Evolutionary conservation across 2,888 invertebrate genomes (phyloP), one percentile per base, ranked within the genome.

Genomic region (Xanthorhoe spadicearia): DNA sequence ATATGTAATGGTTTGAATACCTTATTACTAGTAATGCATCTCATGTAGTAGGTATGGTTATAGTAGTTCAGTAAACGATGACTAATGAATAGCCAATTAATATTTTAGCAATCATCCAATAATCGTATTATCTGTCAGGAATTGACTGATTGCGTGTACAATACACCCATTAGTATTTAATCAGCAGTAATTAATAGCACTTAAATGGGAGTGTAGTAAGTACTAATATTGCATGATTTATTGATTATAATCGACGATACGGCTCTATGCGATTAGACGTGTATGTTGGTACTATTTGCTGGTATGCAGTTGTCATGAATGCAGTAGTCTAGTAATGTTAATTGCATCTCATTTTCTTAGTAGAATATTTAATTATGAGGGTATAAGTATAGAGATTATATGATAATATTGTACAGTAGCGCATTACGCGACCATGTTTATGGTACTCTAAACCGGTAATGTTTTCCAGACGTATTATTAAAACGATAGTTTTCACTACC

Each of bases 81-180:
- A 43, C 43, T 46, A 46, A 46, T 17, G 48, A 48, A 10, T 48
- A 48, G 10, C 38, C 38, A 43, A 48, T 48, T 48, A 15, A 15
- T 48, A 48, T 48, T 48, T 48, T 17, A 64, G 74, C 75, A 72
- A 75, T 75, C 66, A 78, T 80, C 75, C 83, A 81, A 85, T 85
- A 80, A 83, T 82, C 79, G 69, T 82, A 84, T 83, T 83, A 83
- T 79, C 79, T 81, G 78, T 81, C 80, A 80, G 77, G 78, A 82
- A 83, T 85, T 87, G 87, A 86, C 80, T 84, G 85, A 86, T 86
- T 83, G 80, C 79, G 78, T 77, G 81, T 79, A 81, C 82, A 83
- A 78, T 78, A 82, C 77, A 79, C 77, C 77, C 81, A 77, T 78
- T 82, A 77, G 75, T 82, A 82, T 84, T 84, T 85, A 82, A 86